Base-by-base conservation (phyloP, 2,113 vertebrate genomes). In the Gasterosteus nipponicus region DNA sequence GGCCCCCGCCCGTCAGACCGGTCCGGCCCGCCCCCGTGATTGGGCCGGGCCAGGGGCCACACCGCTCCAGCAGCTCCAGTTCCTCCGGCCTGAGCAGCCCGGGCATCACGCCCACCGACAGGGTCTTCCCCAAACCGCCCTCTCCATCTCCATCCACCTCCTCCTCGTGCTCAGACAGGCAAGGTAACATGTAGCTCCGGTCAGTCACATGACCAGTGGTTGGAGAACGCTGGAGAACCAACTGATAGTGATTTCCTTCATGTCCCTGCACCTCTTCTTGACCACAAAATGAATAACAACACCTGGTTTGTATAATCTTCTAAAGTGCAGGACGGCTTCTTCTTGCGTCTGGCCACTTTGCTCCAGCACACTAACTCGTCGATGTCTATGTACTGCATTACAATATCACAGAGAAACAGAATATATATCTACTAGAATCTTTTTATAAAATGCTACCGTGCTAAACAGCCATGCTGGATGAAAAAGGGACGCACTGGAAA, bases 71-170 rank as follows among this genome's bases (percentile, higher is more conserved):
- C 94, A 98, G 96, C 94, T 98, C 97, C 65, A 96, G 96, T 89
- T 98, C 97, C 75, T 99, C 97, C 0, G 98, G 98, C 0, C 86
- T 97, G 83, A 97, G 97, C 81, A 99, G 98, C 88, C 98, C 98
- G 0, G 96, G 96, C 0, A 95, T 98, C 82, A 98, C 97, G 3
- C 97, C 98, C 73, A 98, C 97, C 0, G 98, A 99, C 89, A 97
- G 97, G 93, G 92, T 96, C 68, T 98, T 98, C 91, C 97, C 98
- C 69, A 95, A 93, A 85, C 91, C 92, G 5, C 92, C 92, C 2
- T 93, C 92, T 58, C 92, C 92, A 0, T 92, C 91, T 41, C 92
- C 91, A 1, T 93, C 92, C 78, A 92, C 86, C 7, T 90, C 91
- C 38, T 92, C 92, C 11, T 91, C 92, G 1, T 93, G 90, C 70